These are phyloP conservation scores for Cercopithecus mona DNA, from an alignment of 2,113 vertebrate species.

Conservation along the genomic window DNA sequence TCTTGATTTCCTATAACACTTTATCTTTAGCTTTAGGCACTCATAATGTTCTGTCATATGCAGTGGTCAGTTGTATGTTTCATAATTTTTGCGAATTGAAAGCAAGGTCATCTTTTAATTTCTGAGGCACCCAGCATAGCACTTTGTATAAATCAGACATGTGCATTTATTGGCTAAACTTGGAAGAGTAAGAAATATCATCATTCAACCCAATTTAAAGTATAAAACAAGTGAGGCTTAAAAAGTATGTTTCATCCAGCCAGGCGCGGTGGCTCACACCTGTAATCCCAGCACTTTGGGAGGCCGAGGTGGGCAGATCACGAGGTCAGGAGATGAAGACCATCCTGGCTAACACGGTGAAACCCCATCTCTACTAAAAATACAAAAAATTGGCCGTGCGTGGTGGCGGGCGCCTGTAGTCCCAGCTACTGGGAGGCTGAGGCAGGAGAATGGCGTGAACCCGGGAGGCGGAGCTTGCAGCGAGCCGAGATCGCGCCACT, in stretches of 20 bases:
- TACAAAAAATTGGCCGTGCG: too few species aligned
- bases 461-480: too few species aligned
- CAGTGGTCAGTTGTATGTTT: background rate
- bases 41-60: background rate
- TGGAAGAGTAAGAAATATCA: background rate
- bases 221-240: constrained; percentile 28
- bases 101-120: constrained; percentile 21
- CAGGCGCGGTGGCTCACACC: too few species aligned
- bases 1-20: background rate
- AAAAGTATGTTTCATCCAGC: background rate
- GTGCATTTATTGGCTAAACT: background rate
- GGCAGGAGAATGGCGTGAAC: too few species aligned
- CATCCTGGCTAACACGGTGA: too few species aligned
- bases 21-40: background rate
- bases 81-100: constrained; percentile 11
- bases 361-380: too few species aligned
- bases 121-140: background rate
- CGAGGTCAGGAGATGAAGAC: too few species aligned
- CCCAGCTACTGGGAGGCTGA: too few species aligned
- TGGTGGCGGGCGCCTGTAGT: too few species aligned
- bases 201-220: background rate
- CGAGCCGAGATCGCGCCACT: accelerated
- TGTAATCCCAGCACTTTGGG: too few species aligned
- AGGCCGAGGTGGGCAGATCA: too few species aligned
- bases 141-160: background rate